Evolutionary conservation across 2,113 vertebrate genomes (phyloP), one percentile per base, ranked within the genome.

Genomic region (Cranoglanis bouderius): DNA sequence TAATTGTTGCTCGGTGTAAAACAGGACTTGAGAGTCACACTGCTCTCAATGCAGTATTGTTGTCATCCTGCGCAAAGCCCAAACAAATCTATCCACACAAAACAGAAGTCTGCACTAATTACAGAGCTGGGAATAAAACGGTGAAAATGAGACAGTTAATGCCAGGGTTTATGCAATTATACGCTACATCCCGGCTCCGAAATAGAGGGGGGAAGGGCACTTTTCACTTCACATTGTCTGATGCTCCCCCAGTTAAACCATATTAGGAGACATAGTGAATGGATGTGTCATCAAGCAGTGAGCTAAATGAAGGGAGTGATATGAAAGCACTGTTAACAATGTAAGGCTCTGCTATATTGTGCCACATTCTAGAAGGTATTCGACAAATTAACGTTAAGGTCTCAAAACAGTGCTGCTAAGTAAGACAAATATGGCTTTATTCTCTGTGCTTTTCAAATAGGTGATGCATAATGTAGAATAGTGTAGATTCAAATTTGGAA

Each of bases 91-190:
- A 91, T 88, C 90, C 89, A 86, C 92, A 87, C 87, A 93, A 93
- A 94, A 93, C 93, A 90, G 85, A 92, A 85, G 90, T 92, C 89
- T 29, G 90, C 88, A 88, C 88, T 93, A 93, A 94, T 95, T 93
- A 94, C 91, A 89, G 90, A 90, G 88, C 85, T 85, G 61, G 53
- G 90, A 91, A 90, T 91, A 89, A 91, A 90, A 94, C 89, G 72
- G 77, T 87, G 90, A 91, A 89, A 91, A 92, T 82, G 89, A 90
- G 92, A 92, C 91, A 92, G 89, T 86, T 90, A 93, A 92, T 90
- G 91, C 90, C 89, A 89, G 87, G 91, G 75, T 92, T 91, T 92
- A 86, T 88, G 90, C 91, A 90, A 89, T 92, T 91, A 91, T 91
- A 88, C 77, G 90, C 84, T 85, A 89, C 89, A 93, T 93, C 88